Evolutionary conservation across 1,140 invertebrate genomes (phyloP).

Genomic region (Drosophila repletoides): DNA sequence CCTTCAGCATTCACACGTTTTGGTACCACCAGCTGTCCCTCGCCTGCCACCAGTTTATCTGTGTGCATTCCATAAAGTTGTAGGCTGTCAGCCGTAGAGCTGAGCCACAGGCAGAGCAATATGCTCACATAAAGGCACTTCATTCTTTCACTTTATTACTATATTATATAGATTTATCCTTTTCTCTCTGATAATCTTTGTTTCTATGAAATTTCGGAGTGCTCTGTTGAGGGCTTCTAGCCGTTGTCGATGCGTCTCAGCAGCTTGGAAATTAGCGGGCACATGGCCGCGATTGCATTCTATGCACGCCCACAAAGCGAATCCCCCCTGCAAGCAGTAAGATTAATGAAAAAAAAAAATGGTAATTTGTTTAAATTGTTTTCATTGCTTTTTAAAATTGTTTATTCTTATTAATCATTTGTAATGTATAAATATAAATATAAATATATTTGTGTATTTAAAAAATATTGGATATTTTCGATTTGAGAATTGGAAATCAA

Average conservation of each 20-base stretch:
- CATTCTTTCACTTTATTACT: slow-evolving; percentile 5
- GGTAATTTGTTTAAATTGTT: too few relatives aligned
- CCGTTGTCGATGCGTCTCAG: slow-evolving; percentile 72
- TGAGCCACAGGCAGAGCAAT: slow-evolving; percentile 50
- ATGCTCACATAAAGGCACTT: slow-evolving; percentile 25
- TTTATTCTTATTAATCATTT: too few relatives aligned
- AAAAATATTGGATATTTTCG: too few relatives aligned
- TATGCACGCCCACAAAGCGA: slow-evolving; percentile 23
- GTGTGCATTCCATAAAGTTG: slow-evolving; percentile 83
- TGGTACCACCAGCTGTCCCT: slow-evolving; percentile 85
- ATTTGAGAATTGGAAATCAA: too few relatives aligned
- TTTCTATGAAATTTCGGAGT: background rate
- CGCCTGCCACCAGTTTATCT: slow-evolving; percentile 81
- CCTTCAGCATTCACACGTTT: slow-evolving; percentile 84
- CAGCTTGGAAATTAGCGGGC: slow-evolving; percentile 44
- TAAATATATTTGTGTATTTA: too few relatives aligned
- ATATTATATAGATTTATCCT: background rate
- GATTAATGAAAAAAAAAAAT: background rate
- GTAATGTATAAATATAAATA: too few relatives aligned
- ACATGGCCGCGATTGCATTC: slow-evolving; percentile 66
- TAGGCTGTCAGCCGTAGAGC: background rate
- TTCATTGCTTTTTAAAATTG: too few relatives aligned
- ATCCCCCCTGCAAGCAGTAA: background rate
- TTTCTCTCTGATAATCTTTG: background rate
- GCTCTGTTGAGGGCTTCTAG: slow-evolving; percentile 31